Evolutionary conservation across 2,888 invertebrate species (phyloP).

Genomic region (Silvanus unidentatus): DNA sequence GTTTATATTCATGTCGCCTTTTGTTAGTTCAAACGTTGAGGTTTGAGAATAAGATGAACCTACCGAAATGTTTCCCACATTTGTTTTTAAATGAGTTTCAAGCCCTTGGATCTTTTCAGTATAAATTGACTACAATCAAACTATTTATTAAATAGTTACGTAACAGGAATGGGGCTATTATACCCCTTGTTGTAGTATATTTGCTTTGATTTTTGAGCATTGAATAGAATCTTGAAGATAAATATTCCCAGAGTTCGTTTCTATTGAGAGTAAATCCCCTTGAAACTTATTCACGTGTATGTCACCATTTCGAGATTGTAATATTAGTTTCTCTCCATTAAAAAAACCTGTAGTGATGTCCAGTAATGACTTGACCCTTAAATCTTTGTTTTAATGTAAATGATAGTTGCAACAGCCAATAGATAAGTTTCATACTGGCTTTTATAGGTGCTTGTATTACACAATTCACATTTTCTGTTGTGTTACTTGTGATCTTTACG

Average conservation of each 20-base stretch:
- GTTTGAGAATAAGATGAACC: conserved; percentile 36
- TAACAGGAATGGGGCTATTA: not conserved
- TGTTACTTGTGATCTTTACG: conserved; percentile 16
- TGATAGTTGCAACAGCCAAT: too few species aligned
- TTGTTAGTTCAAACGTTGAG: conserved; percentile 29
- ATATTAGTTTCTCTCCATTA: conserved; percentile 27
- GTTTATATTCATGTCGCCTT: conserved; percentile 32
- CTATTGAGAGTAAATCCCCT: conserved; percentile 30
- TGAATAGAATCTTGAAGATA: conserved; percentile 31
- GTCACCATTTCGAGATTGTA: conserved; percentile 27
- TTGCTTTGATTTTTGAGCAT: conserved; percentile 30
- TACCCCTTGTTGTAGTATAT: conserved; percentile 29
- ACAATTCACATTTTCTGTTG: conserved; percentile 19
- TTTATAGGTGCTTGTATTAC: conserved; percentile 38
- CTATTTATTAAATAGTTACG: not conserved
- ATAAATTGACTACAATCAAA: conserved; percentile 30
- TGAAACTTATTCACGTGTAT: conserved; percentile 35
- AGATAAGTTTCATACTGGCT: conserved; percentile 36
- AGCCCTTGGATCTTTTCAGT: conserved; percentile 35
- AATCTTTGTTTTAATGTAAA: conserved; percentile 32
- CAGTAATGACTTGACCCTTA: conserved; percentile 27
- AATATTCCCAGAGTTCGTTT: conserved; percentile 32
- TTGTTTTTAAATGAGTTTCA: conserved; percentile 26
- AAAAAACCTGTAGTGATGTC: conserved; percentile 28
- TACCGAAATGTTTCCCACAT: conserved; percentile 32